These are phyloP conservation scores for Trypoxylus dichotomus DNA, from an alignment of 1,140 invertebrate species.

Conservation along the genomic window DNA sequence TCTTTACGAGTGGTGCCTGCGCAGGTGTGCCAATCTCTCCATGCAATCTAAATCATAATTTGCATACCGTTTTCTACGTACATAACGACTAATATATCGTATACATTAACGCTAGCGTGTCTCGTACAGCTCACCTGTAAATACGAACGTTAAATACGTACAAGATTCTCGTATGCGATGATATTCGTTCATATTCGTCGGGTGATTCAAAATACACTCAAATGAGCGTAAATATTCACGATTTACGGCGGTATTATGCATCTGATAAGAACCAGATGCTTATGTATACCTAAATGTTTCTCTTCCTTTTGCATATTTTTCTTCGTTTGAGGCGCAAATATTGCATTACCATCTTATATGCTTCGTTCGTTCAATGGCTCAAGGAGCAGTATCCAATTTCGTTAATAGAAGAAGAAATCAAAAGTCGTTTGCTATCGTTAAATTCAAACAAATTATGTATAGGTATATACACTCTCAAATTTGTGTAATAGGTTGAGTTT, in stretches of 20 bases:
- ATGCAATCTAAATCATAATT: constrained; percentile 11
- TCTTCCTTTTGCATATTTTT: too few species aligned
- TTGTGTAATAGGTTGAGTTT: too few species aligned
- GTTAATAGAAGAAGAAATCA: too few species aligned
- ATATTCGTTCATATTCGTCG: neutral
- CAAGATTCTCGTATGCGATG: too few species aligned
- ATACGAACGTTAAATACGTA: neutral
- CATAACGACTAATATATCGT: neutral
- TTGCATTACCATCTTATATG: too few species aligned
- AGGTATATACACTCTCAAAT: too few species aligned
- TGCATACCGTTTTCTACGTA: neutral
- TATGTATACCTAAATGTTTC: too few species aligned
- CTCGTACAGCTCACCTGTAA: neutral
- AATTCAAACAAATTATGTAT: too few species aligned
- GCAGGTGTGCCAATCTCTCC: constrained; percentile 11
- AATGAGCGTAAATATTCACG: neutral
- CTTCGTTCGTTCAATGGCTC: too few species aligned
- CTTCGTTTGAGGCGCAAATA: too few species aligned
- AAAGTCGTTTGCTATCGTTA: too few species aligned
- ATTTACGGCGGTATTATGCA: neutral
- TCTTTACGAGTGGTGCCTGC: neutral
- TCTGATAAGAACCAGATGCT: neutral
- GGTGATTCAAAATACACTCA: neutral
- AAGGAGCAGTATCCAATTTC: too few species aligned
- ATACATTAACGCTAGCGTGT: neutral